Base-by-base conservation (phyloP, 2,888 invertebrate species). In the Cylindroiulus punctatus region DNA sequence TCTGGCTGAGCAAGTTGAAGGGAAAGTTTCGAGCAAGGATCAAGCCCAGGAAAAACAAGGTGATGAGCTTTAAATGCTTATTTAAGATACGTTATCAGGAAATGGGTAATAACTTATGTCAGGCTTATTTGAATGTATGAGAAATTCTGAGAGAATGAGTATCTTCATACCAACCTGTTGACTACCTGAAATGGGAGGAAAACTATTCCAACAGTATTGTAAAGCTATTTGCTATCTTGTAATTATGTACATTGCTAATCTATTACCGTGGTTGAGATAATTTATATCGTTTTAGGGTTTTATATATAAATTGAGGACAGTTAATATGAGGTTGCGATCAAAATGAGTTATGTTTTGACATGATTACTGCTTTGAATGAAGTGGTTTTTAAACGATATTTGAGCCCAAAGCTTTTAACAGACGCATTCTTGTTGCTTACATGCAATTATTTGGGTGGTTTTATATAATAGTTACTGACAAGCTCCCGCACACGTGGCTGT, bases 241-340 rank as follows among this genome's bases (percentile, higher is more conserved):
- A 76, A 32, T 76, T 26, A 76, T 76, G 30, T 76, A 76, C 26
- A 76, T 76, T 76, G 30, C 30, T 76, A 76, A 76, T 30, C 76
- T 76, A 4, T 32, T 14, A 76, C 76, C 14, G 26, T 5, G 30
- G 30, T 76, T 5, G 76, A 76, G 30, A 30, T 76, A 76, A 76
- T 30, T 76, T 76, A 30, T 76, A 76, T 30, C 76, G 32, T 76
- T 30, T 76, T 30, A 30, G 32, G 30, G 76, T 76, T 76, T 76
- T 76, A 76, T 76, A n/a, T n/a, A 17, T 76, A 32, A 76, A 76
- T 76, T 76, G 30, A 76, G 30, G 4, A 10, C 30, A 76, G 8
- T 36, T 76, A 26, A 30, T 76, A 2, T 32, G 0, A 5, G 26
- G 14, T 76, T 76, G 76, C 32, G 36, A 76, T 30, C 14, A 44